Base-by-base conservation (phyloP, 2,797 vertebrate species). In the Tangara arthus region DNA sequence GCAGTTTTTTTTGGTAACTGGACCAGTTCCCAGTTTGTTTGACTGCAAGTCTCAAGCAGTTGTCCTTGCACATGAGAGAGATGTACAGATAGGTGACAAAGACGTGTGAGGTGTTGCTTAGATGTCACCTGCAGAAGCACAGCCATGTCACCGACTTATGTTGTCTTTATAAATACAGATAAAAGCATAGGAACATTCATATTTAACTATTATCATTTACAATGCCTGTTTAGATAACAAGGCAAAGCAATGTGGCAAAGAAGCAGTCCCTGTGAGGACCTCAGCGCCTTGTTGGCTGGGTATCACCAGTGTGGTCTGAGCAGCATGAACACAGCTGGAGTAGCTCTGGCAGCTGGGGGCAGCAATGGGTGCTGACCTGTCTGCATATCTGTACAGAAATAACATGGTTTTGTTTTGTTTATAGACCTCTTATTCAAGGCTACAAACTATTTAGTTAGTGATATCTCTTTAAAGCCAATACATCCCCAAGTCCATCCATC, bases 31-130 rank as follows among this genome's bases (percentile, higher is more conserved):
- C 53, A 61, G 15, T 59, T 73, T 50, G 50, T 6, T n/a, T 65
- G 44, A 50, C 71, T 69, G 37, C n/a, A 56, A 41, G 8, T 77
- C 56, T 23, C 28, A 44, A 32, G 42, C 30, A 50, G 19, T 6
- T 79, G 59, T 72, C 50, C 44, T 70, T 0, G 0, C 19, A 18
- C 35, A 26, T 2, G 7, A 23, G 46, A 56, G 37, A 34, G 11
- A 1, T 32, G 53, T 27, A 35, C 15, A 12, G 41, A 9, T 27
- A 24, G 17, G 16, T 44, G 37, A 15, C 19, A 0, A 0, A 37
- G 22, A 61, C 5, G 8, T 30, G 19, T 8, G 22, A 89, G 11
- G 6, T 41, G 35, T n/a, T 13, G 1, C 37, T 69, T 30, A 20
- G 32, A 20, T 59, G 32, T 42, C 32, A 42, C 35, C 35, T 68